Base-by-base conservation (phyloP, 2,113 vertebrate genomes). In the Malurus elegans region DNA sequence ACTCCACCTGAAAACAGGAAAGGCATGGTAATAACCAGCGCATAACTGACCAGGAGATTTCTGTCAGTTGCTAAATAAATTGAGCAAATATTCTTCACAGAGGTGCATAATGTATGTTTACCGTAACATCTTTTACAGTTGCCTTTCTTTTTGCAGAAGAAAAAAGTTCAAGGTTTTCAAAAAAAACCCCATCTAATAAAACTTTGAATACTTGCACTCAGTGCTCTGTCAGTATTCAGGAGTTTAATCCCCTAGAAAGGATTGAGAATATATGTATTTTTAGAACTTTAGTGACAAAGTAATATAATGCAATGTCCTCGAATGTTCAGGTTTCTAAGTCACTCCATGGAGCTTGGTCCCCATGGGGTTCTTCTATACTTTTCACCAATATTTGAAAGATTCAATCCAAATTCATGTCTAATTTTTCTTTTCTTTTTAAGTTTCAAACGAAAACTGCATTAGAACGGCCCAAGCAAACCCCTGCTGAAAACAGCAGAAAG, bases 1-100 rank as follows among this genome's bases (percentile, higher is more conserved):
- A 99, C 86, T 99, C 99, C 87, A 98, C 99, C 99, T 99, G 88
- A 93, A 97, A 97, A 64, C n/a, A 96, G 60, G 32, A 95, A 90
- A 84, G 29, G 23, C 91, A 88, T 32, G 60, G 70, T 64, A 85
- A 65, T 85, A 79, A 31, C 1, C 40, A 78, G 25, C 32, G 60
- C 31, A 24, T 66, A 76, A 80, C 48, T 88, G 36, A 86, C 60
- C 65, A 74, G 62, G 38, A 86, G 38, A 54, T 45, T 62, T 76
- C 58, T 79, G 42, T 57, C 64, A 74, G 45, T 50, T 88, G 38
- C 56, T 92, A 74, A 90, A 86, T 28, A 80, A 73, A 76, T 26
- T 18, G 60, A 92, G 70, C 47, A 82, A 79, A 66, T 90, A 62
- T 40, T 88, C 72, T 92, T 92, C 75, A 70, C 58, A 50, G 56